Conservation (phyloP, 2,797 vertebrate genomes). For the Anas flavirostris region DNA sequence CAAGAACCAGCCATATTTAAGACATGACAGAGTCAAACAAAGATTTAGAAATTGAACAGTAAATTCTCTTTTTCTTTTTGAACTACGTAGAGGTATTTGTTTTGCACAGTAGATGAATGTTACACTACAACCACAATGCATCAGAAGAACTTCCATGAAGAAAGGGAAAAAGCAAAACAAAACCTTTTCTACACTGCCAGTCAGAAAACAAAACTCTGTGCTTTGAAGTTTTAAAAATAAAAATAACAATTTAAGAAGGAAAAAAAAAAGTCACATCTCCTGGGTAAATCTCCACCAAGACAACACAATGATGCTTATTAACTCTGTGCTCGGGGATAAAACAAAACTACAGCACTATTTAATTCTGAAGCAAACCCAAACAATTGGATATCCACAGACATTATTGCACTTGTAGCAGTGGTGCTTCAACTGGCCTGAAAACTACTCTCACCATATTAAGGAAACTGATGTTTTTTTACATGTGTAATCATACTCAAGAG, state of each 20-base stretch:
- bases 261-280: background rate
- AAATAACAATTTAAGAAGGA: background rate
- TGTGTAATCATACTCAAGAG: background rate
- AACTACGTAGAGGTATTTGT: background rate
- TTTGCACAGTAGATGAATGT: background rate
- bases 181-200: background rate
- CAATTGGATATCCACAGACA: background rate
- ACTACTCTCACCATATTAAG: background rate
- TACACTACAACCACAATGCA: background rate
- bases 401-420: background rate
- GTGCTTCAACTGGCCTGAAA: slow-evolving; percentile 28
- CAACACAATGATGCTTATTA: background rate
- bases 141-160: background rate
- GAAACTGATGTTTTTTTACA: background rate
- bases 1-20: background rate
- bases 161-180: background rate
- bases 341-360: background rate
- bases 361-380: slow-evolving; percentile 2
- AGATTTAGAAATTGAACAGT: background rate
- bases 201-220: background rate
- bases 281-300: background rate
- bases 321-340: background rate
- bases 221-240: background rate
- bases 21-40: background rate
- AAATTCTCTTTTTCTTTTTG: background rate